A percentile compares a stretch with the other conserved stretches of the same genome.
Conservation (phyloP, 2,888 invertebrate genomes). For the Sarcophaga caerulescens region DNA sequence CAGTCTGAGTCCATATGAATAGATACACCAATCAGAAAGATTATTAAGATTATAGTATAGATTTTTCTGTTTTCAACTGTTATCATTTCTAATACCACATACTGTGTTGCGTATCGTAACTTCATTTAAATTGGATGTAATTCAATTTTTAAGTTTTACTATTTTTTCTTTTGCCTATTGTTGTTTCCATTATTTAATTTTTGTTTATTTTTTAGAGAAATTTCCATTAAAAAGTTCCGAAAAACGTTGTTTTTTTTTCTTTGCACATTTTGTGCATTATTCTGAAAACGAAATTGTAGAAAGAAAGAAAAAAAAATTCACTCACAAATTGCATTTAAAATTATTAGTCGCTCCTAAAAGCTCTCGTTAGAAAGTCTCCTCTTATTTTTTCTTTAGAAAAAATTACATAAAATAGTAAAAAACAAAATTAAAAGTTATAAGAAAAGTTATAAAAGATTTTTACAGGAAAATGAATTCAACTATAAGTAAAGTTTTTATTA, state of each 20-base stretch:
- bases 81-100: background rate
- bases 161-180: conserved; percentile 13
- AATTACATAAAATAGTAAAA: background rate
- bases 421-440: background rate
- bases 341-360: conserved; percentile 63
- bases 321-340: conserved; percentile 52
- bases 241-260: conserved; percentile 15
- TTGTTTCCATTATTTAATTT: conserved; percentile 8
- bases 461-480: conserved; percentile 50
- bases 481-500: conserved; percentile 41
- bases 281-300: conserved; percentile 24
- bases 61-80: background rate
- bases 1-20: too few relatives aligned
- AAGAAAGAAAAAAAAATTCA: background rate
- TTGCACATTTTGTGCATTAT: conserved; percentile 16
- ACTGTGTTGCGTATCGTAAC: conserved; percentile 48
- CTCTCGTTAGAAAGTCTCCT: conserved; percentile 59
- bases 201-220: background rate
- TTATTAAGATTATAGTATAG: too few relatives aligned
- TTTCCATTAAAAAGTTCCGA: conserved; percentile 38
- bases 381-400: background rate
- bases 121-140: conserved; percentile 57
- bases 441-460: background rate
- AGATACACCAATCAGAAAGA: too few relatives aligned
- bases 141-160: conserved; percentile 54